Conservation (phyloP, 2,888 invertebrate genomes). For the Hipparchia semele region DNA sequence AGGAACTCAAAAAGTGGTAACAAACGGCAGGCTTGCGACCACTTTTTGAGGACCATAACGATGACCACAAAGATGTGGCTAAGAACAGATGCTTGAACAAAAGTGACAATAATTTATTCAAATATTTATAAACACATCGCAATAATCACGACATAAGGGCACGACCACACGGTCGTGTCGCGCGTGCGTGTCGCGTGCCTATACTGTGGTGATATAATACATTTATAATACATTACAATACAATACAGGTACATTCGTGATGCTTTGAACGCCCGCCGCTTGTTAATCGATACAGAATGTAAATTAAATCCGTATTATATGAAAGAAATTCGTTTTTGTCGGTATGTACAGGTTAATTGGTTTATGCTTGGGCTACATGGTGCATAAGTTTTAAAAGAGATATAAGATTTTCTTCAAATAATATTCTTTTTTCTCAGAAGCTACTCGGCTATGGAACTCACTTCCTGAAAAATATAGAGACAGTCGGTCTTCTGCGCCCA, state of each 20-base stretch:
- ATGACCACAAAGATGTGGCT: too few relatives aligned
- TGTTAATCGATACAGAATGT: constrained; percentile 48
- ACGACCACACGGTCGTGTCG: constrained; percentile 64
- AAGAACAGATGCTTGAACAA: constrained; percentile 6
- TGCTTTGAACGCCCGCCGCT: constrained; percentile 39
- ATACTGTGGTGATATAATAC: constrained; percentile 42
- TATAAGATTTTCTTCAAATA: too few relatives aligned
- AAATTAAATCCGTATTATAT: constrained; percentile 38
- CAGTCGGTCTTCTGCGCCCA: too few relatives aligned
- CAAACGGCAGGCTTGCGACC: too few relatives aligned
- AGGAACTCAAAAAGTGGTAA: too few relatives aligned
- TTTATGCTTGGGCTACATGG: constrained; percentile 31
- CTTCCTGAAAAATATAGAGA: too few relatives aligned
- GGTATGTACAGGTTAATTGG: constrained; percentile 32
- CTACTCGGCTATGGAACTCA: too few relatives aligned
- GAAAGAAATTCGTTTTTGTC: constrained; percentile 36
- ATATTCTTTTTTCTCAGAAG: too few relatives aligned
- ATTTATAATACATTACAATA: constrained; percentile 45
- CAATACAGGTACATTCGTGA: constrained; percentile 43
- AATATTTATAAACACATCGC: constrained; percentile 26
- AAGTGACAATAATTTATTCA: constrained; percentile 28
- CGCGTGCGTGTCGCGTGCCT: constrained; percentile 63
- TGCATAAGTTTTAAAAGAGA: neutral
- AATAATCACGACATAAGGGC: constrained; percentile 61
- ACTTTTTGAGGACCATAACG: too few relatives aligned